Conservation (phyloP, 2,888 invertebrate genomes). For the Nebria salina region DNA sequence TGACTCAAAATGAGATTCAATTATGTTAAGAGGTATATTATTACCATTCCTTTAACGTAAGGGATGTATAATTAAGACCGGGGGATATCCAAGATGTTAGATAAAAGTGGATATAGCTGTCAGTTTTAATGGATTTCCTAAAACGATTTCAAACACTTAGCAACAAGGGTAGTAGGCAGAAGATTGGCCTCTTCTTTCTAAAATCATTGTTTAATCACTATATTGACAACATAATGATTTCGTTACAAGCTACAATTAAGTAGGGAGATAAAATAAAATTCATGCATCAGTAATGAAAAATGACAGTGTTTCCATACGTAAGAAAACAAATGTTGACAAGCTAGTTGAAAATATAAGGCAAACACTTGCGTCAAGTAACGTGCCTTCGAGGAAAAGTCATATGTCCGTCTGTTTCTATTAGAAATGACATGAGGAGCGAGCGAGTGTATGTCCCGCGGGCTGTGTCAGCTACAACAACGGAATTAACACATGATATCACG, state of each 20-base stretch:
- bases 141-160: neutral
- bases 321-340: neutral
- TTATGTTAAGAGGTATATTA: neutral
- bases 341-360: neutral
- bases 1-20: neutral
- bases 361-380: neutral
- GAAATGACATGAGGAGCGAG: neutral
- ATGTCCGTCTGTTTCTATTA: slow-evolving; percentile 1
- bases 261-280: neutral
- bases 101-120: slow-evolving; percentile 13
- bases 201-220: neutral
- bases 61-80: neutral
- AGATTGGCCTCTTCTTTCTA: neutral
- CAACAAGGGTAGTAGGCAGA: neutral
- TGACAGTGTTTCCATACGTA: neutral
- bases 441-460: slow-evolving; percentile 7
- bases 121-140: neutral
- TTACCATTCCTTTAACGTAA: neutral
- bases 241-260: too few relatives aligned
- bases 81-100: slow-evolving; percentile 29
- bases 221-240: neutral
- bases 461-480: slow-evolving; percentile 10
- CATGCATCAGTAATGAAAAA: too few relatives aligned
- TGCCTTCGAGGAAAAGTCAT: neutral
- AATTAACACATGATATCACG: slow-evolving; percentile 21